Evolutionary conservation across 2,888 invertebrate species (phyloP).

Genomic region (Anarsia innoxiella): DNA sequence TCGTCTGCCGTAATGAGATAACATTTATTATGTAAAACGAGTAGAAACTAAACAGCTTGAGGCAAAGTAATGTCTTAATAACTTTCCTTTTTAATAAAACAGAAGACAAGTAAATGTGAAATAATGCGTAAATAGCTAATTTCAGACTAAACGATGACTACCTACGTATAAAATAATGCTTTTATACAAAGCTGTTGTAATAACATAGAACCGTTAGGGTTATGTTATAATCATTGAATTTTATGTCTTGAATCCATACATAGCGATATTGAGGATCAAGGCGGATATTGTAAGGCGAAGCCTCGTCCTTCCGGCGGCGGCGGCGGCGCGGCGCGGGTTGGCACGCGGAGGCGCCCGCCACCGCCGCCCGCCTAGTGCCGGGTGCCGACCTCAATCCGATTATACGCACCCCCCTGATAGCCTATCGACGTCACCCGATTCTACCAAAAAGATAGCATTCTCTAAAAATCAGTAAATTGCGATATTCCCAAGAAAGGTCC

Average conservation of each 20-base stretch:
- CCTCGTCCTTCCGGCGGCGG: constrained; percentile 27
- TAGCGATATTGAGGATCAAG: constrained; percentile 40
- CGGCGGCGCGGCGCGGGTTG: constrained; percentile 6
- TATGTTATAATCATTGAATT: constrained; percentile 43
- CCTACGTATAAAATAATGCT: too few relatives aligned
- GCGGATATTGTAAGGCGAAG: constrained; percentile 45
- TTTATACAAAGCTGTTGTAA: too few relatives aligned
- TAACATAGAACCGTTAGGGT: constrained; percentile 18
- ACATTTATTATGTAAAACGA: too few relatives aligned
- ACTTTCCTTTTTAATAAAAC: too few relatives aligned
- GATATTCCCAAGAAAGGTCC: constrained; percentile 1
- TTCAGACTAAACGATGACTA: too few relatives aligned
- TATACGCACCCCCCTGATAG: constrained; percentile 35
- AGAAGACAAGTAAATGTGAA: too few relatives aligned
- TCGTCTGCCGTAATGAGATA: constrained; percentile 4
- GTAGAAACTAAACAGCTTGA: too few relatives aligned
- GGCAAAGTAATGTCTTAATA: too few relatives aligned
- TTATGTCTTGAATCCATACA: constrained; percentile 45
- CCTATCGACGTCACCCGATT: constrained; percentile 29
- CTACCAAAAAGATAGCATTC: constrained; percentile 32
- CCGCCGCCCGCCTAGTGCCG: too few relatives aligned
- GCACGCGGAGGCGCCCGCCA: constrained; percentile 22
- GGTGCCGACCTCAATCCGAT: constrained; percentile 29
- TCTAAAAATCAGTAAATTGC: constrained; percentile 11
- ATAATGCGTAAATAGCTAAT: too few relatives aligned